These are phyloP conservation scores for Volucella inanis DNA, from an alignment of 2,888 invertebrate genomes.

Conservation along the genomic window DNA sequence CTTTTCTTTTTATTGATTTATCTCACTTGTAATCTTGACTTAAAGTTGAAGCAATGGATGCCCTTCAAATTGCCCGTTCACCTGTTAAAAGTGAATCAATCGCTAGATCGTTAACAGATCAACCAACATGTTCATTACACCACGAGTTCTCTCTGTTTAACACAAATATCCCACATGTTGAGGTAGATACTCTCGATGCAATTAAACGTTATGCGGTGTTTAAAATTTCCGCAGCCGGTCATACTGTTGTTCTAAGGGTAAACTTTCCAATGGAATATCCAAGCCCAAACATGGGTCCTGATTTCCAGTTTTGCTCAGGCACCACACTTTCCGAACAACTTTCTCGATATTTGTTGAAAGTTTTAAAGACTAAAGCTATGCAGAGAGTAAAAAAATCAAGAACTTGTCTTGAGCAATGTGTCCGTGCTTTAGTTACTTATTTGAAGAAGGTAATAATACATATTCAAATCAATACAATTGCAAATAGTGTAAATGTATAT, in stretches of 20 bases:
- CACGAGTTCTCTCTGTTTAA: slow-evolving; percentile 91
- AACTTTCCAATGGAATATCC: slow-evolving; percentile 90
- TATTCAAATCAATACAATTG: neutral
- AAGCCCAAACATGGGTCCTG: slow-evolving; percentile 86
- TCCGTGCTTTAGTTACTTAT: slow-evolving; percentile 88
- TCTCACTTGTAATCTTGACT: neutral
- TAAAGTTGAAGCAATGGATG: slow-evolving; percentile 76
- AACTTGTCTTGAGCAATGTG: slow-evolving; percentile 93
- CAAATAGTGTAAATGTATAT: neutral
- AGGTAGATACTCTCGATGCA: slow-evolving; percentile 84
- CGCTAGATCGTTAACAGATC: slow-evolving; percentile 80
- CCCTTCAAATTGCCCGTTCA: slow-evolving; percentile 82
- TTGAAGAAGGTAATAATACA: slow-evolving; percentile 83
- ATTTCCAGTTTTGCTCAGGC: slow-evolving; percentile 87
- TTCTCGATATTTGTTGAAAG: slow-evolving; percentile 90
- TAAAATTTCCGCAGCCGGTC: slow-evolving; percentile 81
- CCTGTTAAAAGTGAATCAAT: slow-evolving; percentile 81
- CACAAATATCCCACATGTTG: slow-evolving; percentile 89
- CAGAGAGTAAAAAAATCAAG: slow-evolving; percentile 93
- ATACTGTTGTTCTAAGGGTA: slow-evolving; percentile 84
- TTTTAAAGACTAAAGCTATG: slow-evolving; percentile 90
- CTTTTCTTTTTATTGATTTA: neutral
- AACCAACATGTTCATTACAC: slow-evolving; percentile 84
- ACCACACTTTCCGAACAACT: slow-evolving; percentile 88
- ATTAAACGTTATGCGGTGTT: slow-evolving; percentile 84